Percentiles rank a stretch among this genome's conserved stretches.
phyloP scores from a whole-genome alignment of 2,888 invertebrate genomes.

The Mimachlamys varia region DNA sequence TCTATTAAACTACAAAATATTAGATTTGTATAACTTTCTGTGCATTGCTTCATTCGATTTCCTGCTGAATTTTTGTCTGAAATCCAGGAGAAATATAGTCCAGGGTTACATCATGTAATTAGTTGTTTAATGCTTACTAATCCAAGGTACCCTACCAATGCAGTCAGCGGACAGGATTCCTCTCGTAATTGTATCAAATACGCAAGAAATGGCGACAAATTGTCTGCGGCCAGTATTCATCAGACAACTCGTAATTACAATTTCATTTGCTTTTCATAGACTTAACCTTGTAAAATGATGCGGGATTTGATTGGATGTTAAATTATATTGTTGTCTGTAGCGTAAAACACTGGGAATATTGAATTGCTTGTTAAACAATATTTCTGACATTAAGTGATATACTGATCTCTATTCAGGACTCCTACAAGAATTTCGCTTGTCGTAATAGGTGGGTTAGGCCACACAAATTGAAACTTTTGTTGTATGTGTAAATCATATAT shows the following conservation, averaged over 20 bases:
- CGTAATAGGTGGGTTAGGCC: neutral
- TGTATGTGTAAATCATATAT: neutral
- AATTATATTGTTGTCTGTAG: neutral
- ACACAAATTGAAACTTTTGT: neutral
- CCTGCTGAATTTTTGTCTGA: neutral
- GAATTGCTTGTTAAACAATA: neutral
- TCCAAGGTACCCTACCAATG: neutral
- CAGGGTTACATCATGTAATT: neutral
- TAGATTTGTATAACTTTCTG: neutral
- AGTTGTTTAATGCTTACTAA: neutral
- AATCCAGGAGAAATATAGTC: neutral
- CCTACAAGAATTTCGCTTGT: neutral
- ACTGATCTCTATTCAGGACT: neutral
- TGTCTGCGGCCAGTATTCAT: neutral
- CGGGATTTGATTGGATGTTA: neutral
- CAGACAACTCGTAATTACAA: slow-evolving; percentile 4
- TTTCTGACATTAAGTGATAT: slow-evolving; percentile 16
- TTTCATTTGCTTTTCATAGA: slow-evolving; percentile 26
- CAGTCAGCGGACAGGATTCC: neutral
- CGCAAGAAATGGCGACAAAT: neutral
- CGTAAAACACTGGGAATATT: neutral
- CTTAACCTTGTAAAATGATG: neutral
- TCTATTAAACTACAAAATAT: neutral
- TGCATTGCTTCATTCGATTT: neutral
- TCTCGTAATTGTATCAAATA: neutral